Percentiles rank a stretch among this genome's conserved stretches.
Conservation (phyloP, 2,113 vertebrate species). For the Gavialis gangeticus region DNA sequence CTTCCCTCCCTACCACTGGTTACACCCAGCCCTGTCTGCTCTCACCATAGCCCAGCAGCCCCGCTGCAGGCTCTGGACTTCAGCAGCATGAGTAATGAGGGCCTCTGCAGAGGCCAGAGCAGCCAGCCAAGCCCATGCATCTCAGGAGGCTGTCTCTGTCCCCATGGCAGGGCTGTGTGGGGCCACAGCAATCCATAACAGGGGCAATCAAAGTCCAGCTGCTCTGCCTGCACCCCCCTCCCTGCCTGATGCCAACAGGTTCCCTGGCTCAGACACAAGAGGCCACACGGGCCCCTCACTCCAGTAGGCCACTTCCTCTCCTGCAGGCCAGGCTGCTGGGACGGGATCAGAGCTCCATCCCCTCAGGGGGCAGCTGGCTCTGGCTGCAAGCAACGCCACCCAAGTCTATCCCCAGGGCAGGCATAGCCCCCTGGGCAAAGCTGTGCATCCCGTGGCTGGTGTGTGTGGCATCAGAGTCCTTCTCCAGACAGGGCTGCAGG, state of each 20-base stretch:
- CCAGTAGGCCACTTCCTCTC: neutral
- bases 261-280: neutral
- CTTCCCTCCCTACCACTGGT: neutral
- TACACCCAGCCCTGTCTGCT: neutral
- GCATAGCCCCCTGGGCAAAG: neutral
- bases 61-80: neutral
- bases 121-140: neutral
- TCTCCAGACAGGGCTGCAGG: neutral
- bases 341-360: neutral
- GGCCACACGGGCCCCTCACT: neutral
- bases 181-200: constrained; percentile 35
- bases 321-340: neutral
- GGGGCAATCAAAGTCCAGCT: neutral
- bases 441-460: neutral
- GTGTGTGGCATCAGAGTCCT: neutral
- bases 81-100: neutral
- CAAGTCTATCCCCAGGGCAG: neutral
- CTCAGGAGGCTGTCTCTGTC: neutral
- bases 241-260: neutral
- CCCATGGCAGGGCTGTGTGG: neutral
- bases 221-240: neutral
- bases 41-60: neutral
- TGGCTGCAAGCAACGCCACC: neutral
- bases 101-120: neutral
- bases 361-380: neutral